Conservation (phyloP, 2,113 vertebrate genomes). For the Centrocercus urophasianus region DNA sequence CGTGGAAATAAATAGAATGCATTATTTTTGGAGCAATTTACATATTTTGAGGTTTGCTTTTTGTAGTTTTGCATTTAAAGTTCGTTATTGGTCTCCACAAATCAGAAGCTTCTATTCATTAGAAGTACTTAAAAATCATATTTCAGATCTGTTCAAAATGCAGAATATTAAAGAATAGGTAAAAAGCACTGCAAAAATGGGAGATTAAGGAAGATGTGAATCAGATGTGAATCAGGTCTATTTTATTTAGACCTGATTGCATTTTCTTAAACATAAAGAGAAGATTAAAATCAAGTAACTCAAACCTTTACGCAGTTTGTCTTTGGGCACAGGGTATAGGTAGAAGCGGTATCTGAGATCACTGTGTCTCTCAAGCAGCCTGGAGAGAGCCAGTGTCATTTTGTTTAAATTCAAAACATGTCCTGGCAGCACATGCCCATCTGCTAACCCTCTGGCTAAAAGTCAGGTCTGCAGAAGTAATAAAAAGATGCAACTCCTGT, state of each 20-base stretch:
- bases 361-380: constrained; percentile 25
- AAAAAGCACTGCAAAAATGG: neutral
- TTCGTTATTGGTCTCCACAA: neutral
- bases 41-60: neutral
- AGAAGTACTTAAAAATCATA: neutral
- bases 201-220: neutral
- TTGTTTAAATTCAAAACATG: neutral
- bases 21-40: neutral
- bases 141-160: neutral
- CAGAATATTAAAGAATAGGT: neutral
- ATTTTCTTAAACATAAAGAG: neutral
- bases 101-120: neutral
- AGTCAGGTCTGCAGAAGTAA: neutral
- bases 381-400: neutral
- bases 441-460: constrained; percentile 24
- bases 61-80: neutral
- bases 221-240: neutral
- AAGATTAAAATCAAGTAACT: constrained; percentile 49
- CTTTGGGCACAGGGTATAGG: neutral
- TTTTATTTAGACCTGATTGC: neutral
- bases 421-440: neutral
- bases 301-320: constrained; percentile 5
- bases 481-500: neutral
- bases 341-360: constrained; percentile 52
- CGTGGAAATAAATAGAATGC: neutral